Conservation (phyloP, 2,113 vertebrate species). For the Taurulus bubalis region DNA sequence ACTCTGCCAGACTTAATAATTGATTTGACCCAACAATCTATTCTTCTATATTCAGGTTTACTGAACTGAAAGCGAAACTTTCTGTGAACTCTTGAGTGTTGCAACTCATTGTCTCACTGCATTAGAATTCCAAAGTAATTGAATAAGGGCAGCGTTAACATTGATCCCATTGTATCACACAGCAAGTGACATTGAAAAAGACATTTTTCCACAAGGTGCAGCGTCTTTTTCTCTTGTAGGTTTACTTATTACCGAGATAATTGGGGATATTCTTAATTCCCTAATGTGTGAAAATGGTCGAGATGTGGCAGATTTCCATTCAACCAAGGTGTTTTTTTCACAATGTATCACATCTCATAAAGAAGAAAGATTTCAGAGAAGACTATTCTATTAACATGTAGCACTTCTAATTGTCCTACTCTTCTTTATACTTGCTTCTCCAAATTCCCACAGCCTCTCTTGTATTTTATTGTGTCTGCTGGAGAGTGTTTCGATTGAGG, state of each 20-base stretch:
- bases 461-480: constrained; percentile 33
- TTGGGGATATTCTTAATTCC: constrained; percentile 1
- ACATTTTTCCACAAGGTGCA: constrained; percentile 13
- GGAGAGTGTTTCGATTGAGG: constrained; percentile 12
- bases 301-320: constrained; percentile 13
- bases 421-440: not conserved
- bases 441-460: not conserved
- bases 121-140: constrained; percentile 28
- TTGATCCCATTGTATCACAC: constrained; percentile 30
- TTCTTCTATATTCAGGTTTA: constrained; percentile 21
- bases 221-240: not conserved
- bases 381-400: not conserved
- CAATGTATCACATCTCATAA: constrained; percentile 8
- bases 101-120: constrained; percentile 1
- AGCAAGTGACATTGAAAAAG: constrained; percentile 13
- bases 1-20: constrained; percentile 18
- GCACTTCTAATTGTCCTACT: too few relatives aligned
- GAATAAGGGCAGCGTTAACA: constrained; percentile 9
- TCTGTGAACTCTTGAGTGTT: constrained; percentile 13
- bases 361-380: not conserved
- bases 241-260: constrained; percentile 13
- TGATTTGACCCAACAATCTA: constrained; percentile 28
- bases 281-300: constrained; percentile 2
- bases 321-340: constrained; percentile 5
- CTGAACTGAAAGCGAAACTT: constrained; percentile 30